Percentiles rank a stretch among this genome's conserved stretches.
Conservation (phyloP, 2,888 invertebrate species). For the Lepidocyrtinus sp. region DNA sequence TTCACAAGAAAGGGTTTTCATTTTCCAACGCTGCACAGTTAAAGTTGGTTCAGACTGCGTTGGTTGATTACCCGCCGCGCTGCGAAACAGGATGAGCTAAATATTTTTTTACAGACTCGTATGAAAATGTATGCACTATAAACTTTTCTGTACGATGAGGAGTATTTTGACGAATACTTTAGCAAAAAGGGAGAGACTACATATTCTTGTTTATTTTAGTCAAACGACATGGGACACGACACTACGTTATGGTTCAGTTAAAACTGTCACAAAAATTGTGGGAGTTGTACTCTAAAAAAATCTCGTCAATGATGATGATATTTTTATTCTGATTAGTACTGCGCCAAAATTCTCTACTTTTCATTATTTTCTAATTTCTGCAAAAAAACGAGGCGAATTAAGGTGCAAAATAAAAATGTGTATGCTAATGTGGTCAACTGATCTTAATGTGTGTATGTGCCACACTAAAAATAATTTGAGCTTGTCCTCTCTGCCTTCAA, state of each 20-base stretch:
- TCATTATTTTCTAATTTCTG: neutral
- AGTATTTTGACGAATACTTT: no score
- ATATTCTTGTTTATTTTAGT: no score
- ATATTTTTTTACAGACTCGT: no score
- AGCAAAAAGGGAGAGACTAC: no score
- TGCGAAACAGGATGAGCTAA: no score
- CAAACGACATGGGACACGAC: neutral
- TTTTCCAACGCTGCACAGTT: no score
- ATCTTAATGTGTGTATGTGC: neutral
- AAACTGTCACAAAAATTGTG: constrained; percentile 41
- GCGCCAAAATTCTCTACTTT: neutral
- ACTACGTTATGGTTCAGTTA: constrained; percentile 25
- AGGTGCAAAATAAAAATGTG: neutral
- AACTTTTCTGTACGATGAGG: no score
- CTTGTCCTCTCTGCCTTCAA: neutral
- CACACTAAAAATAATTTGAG: neutral
- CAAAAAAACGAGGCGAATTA: no score
- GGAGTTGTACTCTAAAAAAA: neutral
- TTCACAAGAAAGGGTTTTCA: no score
- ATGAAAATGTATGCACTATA: no score
- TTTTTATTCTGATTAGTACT: neutral
- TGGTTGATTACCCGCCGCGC: no score
- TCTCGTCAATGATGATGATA: neutral
- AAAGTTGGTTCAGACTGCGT: no score
- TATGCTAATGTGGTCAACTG: neutral